These are phyloP conservation scores for Platypus cylindrus DNA, from an alignment of 2,888 invertebrate genomes.

Conservation along the genomic window DNA sequence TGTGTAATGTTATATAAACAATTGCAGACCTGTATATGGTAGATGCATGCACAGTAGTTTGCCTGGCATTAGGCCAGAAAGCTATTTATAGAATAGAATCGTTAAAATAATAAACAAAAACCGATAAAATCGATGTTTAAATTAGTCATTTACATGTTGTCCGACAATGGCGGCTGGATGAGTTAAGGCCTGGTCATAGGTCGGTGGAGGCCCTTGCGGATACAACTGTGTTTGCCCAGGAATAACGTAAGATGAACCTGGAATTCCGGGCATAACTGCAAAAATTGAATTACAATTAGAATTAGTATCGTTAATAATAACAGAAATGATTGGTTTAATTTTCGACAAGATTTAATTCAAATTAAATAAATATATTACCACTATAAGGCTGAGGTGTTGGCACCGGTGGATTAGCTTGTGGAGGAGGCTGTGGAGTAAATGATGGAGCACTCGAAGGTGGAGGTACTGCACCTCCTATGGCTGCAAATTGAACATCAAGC, in stretches of 20 bases:
- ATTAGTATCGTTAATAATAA: too few species aligned
- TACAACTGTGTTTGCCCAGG: slow-evolving; percentile 47
- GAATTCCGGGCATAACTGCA: slow-evolving; percentile 34
- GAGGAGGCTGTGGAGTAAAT: slow-evolving; percentile 52
- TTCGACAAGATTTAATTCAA: background rate
- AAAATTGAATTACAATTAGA: too few species aligned
- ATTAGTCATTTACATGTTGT: slow-evolving; percentile 38
- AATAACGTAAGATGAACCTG: slow-evolving; percentile 33
- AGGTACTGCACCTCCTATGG: slow-evolving; percentile 39
- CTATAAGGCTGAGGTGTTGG: slow-evolving; percentile 37
- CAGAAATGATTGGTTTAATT: too few species aligned
- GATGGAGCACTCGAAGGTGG: slow-evolving; percentile 45
- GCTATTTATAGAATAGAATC: too few species aligned
- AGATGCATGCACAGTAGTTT: too few species aligned
- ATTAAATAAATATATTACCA: slow-evolving; percentile 26
- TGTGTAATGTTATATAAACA: too few species aligned
- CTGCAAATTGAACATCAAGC: slow-evolving; percentile 23
- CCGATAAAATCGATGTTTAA: too few species aligned
- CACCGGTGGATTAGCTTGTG: slow-evolving; percentile 40
- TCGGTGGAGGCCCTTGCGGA: slow-evolving; percentile 54
- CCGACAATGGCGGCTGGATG: slow-evolving; percentile 42
- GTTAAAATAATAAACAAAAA: too few species aligned
- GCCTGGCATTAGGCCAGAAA: too few species aligned
- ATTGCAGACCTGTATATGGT: too few species aligned
- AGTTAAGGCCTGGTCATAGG: slow-evolving; percentile 58